A percentile compares a stretch with the other conserved stretches of the same genome.
These are phyloP conservation scores for Gallinago stenura DNA, from an alignment of 2,797 vertebrate genomes.

Conservation along the genomic window DNA sequence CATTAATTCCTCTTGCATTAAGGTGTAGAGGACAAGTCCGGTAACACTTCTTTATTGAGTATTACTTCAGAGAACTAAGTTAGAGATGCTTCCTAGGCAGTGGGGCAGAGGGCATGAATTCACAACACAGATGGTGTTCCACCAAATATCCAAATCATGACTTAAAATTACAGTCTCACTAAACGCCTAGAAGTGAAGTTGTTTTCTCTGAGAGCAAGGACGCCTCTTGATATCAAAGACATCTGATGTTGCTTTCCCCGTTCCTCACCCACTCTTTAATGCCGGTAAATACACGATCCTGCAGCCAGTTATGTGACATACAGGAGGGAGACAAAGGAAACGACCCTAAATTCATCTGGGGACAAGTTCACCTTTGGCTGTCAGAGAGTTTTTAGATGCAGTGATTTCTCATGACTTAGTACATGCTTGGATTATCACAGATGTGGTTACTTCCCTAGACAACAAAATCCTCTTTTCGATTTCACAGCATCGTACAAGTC, in stretches of 20 bases:
- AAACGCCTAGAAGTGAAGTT: not conserved
- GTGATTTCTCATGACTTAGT: not conserved
- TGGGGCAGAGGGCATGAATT: not conserved
- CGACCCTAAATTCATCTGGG: not conserved
- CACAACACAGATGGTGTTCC: not conserved
- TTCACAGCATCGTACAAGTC: not conserved
- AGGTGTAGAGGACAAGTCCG: not conserved
- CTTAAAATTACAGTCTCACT: not conserved
- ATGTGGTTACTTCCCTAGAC: not conserved
- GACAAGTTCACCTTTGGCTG: not conserved
- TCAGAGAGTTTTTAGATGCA: not conserved
- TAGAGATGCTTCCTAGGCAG: not conserved
- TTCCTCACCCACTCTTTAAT: not conserved
- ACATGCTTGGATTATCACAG: conserved; percentile 16
- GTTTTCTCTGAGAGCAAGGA: not conserved
- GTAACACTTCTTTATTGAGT: not conserved
- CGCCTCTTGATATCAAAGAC: not conserved
- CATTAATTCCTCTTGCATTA: not conserved
- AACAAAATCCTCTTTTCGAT: conserved; percentile 13
- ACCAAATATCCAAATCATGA: not conserved
- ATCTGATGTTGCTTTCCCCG: not conserved
- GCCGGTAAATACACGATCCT: not conserved
- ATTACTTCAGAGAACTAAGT: not conserved
- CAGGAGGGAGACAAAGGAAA: not conserved
- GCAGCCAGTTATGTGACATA: not conserved